These are phyloP conservation scores for Sterna hirundo DNA, from an alignment of 2,113 vertebrate genomes.

Conservation along the genomic window DNA sequence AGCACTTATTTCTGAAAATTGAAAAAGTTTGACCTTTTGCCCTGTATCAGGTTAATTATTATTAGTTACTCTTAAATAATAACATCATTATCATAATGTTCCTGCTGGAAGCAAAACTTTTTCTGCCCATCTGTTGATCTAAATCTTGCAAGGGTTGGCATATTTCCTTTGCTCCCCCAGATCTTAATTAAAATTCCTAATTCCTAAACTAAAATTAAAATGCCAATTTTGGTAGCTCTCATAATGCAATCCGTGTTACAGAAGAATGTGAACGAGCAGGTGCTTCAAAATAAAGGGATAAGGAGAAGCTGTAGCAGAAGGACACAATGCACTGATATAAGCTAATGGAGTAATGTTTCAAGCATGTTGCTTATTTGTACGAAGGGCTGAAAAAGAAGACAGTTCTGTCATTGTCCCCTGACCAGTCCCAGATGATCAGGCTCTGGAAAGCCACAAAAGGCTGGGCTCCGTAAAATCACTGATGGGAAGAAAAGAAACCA, in stretches of 20 bases:
- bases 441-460: constrained; percentile 39
- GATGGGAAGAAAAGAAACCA: constrained; percentile 68
- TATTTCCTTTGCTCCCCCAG: background rate
- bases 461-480: constrained; percentile 57
- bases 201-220: no score
- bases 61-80: background rate
- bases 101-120: background rate
- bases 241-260: background rate
- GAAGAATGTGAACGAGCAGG: constrained; percentile 11
- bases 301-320: constrained; percentile 26
- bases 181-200: background rate
- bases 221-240: background rate
- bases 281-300: background rate
- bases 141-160: background rate
- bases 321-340: constrained; percentile 45
- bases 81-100: background rate
- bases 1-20: background rate
- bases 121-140: background rate
- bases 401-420: constrained; percentile 83
- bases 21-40: background rate
- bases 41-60: background rate
- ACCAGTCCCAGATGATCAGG: constrained; percentile 74
- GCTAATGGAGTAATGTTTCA: constrained; percentile 8
- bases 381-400: constrained; percentile 74
- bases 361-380: constrained; percentile 58